phyloP scores from a whole-genome alignment of 2,888 invertebrate species.

The Sympetrum striolatum region DNA sequence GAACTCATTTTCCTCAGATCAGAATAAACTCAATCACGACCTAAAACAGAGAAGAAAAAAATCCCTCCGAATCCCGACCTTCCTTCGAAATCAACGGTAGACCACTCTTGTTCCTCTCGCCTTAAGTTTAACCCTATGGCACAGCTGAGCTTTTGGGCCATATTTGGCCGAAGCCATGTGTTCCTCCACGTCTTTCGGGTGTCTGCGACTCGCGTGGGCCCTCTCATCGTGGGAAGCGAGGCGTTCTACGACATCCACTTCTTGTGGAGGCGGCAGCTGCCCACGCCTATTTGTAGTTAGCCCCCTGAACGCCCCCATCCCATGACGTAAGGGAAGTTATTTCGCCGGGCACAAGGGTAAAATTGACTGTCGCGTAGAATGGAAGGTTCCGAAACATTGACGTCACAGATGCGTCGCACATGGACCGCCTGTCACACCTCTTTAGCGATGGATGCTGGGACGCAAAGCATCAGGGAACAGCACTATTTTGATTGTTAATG shows the following conservation, averaged over 20 bases:
- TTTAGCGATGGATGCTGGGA: neutral
- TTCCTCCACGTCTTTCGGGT: neutral
- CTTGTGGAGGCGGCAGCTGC: neutral
- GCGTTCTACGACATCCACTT: neutral
- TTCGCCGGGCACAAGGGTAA: neutral
- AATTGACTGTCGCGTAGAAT: neutral
- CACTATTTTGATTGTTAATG: no score
- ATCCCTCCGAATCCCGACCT: neutral
- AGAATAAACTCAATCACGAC: neutral
- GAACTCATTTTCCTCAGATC: neutral
- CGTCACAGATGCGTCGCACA: conserved; percentile 11
- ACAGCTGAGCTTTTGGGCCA: neutral
- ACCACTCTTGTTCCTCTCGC: neutral
- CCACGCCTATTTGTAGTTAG: conserved; percentile 2
- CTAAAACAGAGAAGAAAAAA: neutral
- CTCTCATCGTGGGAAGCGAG: neutral
- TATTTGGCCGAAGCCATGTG: neutral
- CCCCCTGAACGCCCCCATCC: neutral
- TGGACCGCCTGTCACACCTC: neutral
- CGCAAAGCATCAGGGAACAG: no score
- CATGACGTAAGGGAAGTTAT: neutral
- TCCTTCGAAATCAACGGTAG: neutral
- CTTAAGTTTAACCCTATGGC: neutral
- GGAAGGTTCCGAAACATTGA: conserved; percentile 18
- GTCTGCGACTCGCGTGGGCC: neutral